A percentile compares a stretch with the other conserved stretches of the same genome.
These are phyloP conservation scores for Amphimallon solstitiale DNA, from an alignment of 2,888 invertebrate species.

Conservation along the genomic window DNA sequence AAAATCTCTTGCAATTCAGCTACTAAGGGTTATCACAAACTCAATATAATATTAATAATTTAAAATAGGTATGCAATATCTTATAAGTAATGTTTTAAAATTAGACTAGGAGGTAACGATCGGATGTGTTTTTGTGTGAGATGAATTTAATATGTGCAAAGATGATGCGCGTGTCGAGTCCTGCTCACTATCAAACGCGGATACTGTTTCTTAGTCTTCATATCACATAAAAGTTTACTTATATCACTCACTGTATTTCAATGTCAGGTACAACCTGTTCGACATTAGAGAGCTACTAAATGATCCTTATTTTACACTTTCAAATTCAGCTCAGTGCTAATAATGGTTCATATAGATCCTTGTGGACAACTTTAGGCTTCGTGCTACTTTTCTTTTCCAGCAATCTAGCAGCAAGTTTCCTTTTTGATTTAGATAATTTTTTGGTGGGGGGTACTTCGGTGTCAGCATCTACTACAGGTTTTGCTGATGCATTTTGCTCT, in stretches of 20 bases:
- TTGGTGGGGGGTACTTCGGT: constrained; percentile 56
- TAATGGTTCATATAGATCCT: constrained; percentile 73
- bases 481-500: constrained; percentile 54
- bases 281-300: constrained; percentile 36
- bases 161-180: not conserved
- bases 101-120: constrained; percentile 31
- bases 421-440: constrained; percentile 71
- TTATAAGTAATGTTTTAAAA: constrained; percentile 24
- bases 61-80: constrained; percentile 1
- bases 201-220: not conserved
- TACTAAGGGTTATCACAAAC: constrained; percentile 18
- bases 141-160: not conserved
- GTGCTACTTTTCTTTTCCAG: constrained; percentile 65
- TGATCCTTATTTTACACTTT: constrained; percentile 15
- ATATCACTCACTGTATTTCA: constrained; percentile 19
- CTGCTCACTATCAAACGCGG: not conserved
- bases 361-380: constrained; percentile 46
- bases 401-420: constrained; percentile 69
- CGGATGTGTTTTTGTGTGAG: not conserved
- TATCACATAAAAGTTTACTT: constrained; percentile 14
- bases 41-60: constrained; percentile 20
- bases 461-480: constrained; percentile 41
- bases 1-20: not conserved
- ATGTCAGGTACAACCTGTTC: constrained; percentile 24
- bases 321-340: constrained; percentile 72